Base-by-base conservation (phyloP, 64 coral and sea anemone species). In the Exaiptasia diaphana region DNA sequence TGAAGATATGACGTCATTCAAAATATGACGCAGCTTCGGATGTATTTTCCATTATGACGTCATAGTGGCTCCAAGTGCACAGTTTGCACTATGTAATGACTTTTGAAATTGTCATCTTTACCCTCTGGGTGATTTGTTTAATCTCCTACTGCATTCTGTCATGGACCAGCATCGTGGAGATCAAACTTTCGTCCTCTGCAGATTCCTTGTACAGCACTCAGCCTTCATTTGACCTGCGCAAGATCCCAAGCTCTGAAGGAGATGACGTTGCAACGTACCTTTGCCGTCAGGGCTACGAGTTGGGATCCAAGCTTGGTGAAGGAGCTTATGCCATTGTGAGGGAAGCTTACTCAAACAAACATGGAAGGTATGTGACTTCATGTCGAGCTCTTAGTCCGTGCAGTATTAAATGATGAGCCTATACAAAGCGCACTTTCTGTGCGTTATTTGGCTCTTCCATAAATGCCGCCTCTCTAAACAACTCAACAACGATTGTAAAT, bases 311-410 rank as follows among this genome's bases (percentile, higher is more conserved):
- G 21, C 77, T 94, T 22, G 91, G 91, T 28, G 36, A 85, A 29
- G 91, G 91, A 39, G 68, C 91, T 6, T 94, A 94, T 61, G 91
- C 80, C 7, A 44, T 68, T 13, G 91, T 94, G 6, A 89, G 74
- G 28, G 75, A 85, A 25, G 91, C 91, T 22, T 94, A 74, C 30
- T 94, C 86, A 2, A 75, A 85, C 29, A 65, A 56, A 18, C n/a
- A 25, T 46, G 69, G 41, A 73, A 73, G 69, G 69, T 73, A 45
- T 12, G 63, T 55, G 52, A 46, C n/a, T n/a, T n/a, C n/a, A n/a
- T n/a, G n/a, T n/a, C n/a, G n/a, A n/a, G n/a, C n/a, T n/a, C n/a
- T n/a, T n/a, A n/a, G n/a, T n/a, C n/a, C n/a, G n/a, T n/a, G n/a
- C n/a, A n/a, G n/a, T n/a, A n/a, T n/a, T n/a, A n/a, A n/a, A n/a